These are phyloP conservation scores for Coptotermes formosanus DNA, from an alignment of 1,140 invertebrate species.

Conservation along the genomic window DNA sequence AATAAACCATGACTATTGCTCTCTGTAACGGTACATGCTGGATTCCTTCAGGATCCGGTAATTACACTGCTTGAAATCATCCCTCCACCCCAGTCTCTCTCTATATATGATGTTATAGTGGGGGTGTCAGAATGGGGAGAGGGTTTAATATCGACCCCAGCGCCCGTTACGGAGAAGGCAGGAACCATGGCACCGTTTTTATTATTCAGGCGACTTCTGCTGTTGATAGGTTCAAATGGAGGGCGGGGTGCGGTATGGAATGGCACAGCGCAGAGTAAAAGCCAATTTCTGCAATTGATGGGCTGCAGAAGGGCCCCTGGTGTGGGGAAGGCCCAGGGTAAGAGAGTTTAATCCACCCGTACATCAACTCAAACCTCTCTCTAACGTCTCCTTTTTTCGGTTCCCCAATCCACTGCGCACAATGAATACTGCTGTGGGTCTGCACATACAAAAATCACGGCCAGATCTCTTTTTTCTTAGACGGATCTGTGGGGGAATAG, in stretches of 20 bases:
- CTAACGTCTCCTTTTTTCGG: conserved; percentile 3
- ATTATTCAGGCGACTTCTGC: conserved; percentile 14
- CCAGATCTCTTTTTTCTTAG: neutral
- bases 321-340: neutral
- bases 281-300: conserved; percentile 18
- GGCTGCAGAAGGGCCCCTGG: conserved; percentile 14
- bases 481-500: neutral
- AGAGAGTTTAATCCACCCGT: conserved; percentile 17
- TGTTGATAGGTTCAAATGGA: conserved; percentile 7
- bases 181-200: conserved; percentile 5
- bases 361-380: conserved; percentile 6
- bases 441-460: neutral
- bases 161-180: neutral
- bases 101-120: neutral
- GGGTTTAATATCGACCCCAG: neutral
- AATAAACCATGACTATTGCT: conserved; percentile 1
- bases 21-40: neutral
- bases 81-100: neutral
- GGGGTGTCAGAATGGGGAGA: conserved; percentile 7
- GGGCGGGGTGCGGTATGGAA: neutral
- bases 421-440: neutral
- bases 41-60: neutral
- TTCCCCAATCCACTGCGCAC: neutral
- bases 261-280: conserved; percentile 9
- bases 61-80: neutral